These are phyloP conservation scores for Taeniopygia guttata DNA, from an alignment of 2,797 vertebrate genomes.

Conservation along the genomic window DNA sequence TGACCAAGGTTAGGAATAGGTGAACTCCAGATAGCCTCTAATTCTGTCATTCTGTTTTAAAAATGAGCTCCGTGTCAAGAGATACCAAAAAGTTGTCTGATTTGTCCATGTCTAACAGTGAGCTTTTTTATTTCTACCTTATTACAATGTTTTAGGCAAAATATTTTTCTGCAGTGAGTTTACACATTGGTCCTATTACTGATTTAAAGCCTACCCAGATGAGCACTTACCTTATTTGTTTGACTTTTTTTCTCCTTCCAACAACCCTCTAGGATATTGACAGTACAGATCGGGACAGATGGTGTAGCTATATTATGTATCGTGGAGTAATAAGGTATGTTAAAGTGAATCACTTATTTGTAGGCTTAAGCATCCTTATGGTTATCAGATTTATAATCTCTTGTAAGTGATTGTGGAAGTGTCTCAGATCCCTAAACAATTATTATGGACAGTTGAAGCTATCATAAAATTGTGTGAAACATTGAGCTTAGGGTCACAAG, in stretches of 20 bases:
- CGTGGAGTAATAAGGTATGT: constrained; percentile 74
- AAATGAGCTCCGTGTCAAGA: background rate
- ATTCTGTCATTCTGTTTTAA: background rate
- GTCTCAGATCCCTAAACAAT: background rate
- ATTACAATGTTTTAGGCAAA: background rate
- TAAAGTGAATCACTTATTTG: background rate
- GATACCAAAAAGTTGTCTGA: background rate
- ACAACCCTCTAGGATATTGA: constrained; percentile 69
- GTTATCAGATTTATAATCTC: background rate
- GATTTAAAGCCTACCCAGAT: background rate
- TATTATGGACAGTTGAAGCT: background rate
- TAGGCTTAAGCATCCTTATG: background rate
- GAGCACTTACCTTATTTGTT: background rate
- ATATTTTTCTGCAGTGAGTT: background rate
- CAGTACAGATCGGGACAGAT: constrained; percentile 71
- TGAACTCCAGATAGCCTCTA: background rate
- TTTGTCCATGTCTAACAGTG: background rate
- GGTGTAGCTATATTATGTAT: constrained; percentile 80
- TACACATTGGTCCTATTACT: background rate
- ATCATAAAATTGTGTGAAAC: background rate
- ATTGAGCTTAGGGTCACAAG: background rate
- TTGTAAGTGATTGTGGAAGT: background rate
- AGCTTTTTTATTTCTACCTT: background rate
- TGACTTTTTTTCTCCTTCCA: background rate
- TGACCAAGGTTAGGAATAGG: background rate